phyloP scores from a whole-genome alignment of 2,113 vertebrate genomes.

The Cyprinus carpio region DNA sequence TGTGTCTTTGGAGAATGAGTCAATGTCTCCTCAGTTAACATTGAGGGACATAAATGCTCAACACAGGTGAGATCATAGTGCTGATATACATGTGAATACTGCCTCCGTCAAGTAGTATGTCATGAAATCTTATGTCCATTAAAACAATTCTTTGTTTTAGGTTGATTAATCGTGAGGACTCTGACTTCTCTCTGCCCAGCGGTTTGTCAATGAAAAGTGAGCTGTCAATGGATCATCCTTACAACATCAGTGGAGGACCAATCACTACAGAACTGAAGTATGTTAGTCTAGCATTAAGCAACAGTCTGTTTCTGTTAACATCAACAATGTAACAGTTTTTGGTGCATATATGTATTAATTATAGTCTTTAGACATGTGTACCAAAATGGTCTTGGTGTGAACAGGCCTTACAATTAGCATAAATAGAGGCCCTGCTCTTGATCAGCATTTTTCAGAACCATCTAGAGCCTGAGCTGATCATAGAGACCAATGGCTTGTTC shows the following conservation, averaged over 20 bases:
- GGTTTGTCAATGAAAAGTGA: slow-evolving; percentile 13
- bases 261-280: background rate
- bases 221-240: rapidly evolving
- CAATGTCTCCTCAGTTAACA: background rate
- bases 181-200: background rate
- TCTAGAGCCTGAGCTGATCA: no score
- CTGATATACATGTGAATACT: background rate
- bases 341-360: background rate
- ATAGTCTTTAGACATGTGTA: background rate
- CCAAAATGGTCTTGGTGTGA: no score
- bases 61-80: background rate
- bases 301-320: background rate
- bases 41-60: background rate
- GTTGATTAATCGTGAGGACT: background rate
- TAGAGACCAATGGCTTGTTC: no score
- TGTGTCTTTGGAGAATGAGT: background rate
- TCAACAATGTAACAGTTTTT: background rate
- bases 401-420: no score
- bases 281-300: background rate
- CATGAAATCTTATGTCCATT: background rate
- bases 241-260: background rate
- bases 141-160: background rate
- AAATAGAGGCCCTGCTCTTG: no score
- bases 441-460: no score
- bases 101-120: no score